Conservation (phyloP, 37 sponge, comb jelly and placozoan genomes). For the Tethya wilhelma region DNA sequence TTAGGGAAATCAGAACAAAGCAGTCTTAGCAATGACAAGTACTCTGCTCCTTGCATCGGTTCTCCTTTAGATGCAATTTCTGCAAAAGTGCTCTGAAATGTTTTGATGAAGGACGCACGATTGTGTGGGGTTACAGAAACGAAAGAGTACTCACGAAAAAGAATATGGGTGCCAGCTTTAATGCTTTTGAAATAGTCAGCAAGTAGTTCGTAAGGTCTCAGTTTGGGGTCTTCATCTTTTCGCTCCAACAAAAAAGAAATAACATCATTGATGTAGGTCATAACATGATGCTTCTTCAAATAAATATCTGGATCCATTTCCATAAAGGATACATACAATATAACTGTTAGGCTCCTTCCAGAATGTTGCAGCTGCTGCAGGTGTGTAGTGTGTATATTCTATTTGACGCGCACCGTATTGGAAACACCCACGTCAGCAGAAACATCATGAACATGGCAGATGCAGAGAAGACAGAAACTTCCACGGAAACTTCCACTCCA, state of each 20-base stretch:
- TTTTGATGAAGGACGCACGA: conserved; percentile 70
- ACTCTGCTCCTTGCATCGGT: conserved; percentile 56
- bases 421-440: too few species aligned
- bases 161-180: conserved; percentile 67
- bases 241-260: conserved; percentile 43
- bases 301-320: conserved; percentile 48
- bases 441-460: too few species aligned
- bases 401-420: conserved; percentile 12
- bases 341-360: background rate
- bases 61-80: conserved; percentile 46
- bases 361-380: background rate
- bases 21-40: conserved; percentile 62
- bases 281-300: conserved; percentile 71
- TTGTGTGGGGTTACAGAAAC: conserved; percentile 82
- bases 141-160: conserved; percentile 72
- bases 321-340: background rate
- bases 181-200: conserved; percentile 80
- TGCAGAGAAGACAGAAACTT: too few species aligned
- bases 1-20: conserved; percentile 78
- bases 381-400: background rate
- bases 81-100: conserved; percentile 53
- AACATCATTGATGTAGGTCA: conserved; percentile 75
- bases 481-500: background rate
- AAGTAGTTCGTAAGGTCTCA: conserved; percentile 63
- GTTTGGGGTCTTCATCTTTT: conserved; percentile 72